A percentile compares a stretch with the other conserved stretches of the same genome.
Evolutionary conservation across 2,113 vertebrate species (phyloP).

Genomic region (Cololabis saira): DNA sequence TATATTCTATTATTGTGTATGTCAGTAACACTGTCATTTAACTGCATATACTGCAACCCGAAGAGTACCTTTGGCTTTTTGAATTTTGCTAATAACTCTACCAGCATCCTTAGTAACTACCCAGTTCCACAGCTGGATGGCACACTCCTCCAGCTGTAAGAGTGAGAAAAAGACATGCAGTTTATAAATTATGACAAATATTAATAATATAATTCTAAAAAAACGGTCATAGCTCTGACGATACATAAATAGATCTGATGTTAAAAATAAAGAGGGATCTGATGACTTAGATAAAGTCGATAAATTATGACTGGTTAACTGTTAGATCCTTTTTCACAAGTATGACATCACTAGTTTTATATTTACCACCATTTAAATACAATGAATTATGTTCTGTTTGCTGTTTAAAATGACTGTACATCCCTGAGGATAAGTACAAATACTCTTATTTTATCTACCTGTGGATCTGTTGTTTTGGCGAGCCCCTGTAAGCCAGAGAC

Average conservation of each 20-base stretch:
- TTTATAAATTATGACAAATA: neutral
- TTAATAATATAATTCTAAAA: neutral
- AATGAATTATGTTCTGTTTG: too few relatives aligned
- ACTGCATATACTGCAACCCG: neutral
- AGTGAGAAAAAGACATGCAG: neutral
- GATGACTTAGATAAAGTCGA: too few relatives aligned
- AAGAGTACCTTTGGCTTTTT: conserved; percentile 85
- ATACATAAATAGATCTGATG: neutral
- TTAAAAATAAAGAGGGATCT: neutral
- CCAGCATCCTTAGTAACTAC: conserved; percentile 80
- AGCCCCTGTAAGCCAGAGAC: conserved; percentile 60
- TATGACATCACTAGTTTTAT: too few relatives aligned
- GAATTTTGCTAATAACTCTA: conserved; percentile 76
- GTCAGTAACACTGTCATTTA: neutral
- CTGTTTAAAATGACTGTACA: too few relatives aligned
- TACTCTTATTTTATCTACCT: conserved; percentile 56
- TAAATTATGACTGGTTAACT: too few relatives aligned
- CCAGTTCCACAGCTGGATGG: conserved; percentile 94
- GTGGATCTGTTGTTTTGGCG: conserved; percentile 60
- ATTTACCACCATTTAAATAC: too few relatives aligned
- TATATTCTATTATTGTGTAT: neutral
- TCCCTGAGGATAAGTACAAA: too few relatives aligned
- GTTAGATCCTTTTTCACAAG: too few relatives aligned
- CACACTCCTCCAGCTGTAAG: conserved; percentile 86
- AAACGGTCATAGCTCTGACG: neutral